These are phyloP conservation scores for Polyodon spathula DNA, from an alignment of 2,113 vertebrate species.

Conservation along the genomic window DNA sequence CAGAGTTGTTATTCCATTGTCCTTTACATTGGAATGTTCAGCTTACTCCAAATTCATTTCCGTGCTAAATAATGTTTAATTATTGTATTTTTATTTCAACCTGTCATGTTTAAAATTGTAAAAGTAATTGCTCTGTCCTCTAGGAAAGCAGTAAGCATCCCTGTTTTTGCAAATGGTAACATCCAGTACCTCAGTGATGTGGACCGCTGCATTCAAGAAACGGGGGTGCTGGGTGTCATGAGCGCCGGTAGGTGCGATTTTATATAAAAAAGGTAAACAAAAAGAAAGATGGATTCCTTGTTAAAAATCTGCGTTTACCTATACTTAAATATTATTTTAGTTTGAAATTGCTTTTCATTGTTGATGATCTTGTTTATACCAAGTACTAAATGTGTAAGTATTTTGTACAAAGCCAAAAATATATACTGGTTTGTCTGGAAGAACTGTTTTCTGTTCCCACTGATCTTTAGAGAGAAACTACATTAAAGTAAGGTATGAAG, in stretches of 20 bases:
- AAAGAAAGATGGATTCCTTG: neutral
- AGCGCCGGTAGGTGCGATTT: conserved; percentile 68
- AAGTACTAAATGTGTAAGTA: too few species aligned
- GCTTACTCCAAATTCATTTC: too few species aligned
- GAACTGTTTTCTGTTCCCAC: too few species aligned
- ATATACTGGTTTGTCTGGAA: too few species aligned
- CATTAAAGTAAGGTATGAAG: too few species aligned
- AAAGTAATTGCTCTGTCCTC: neutral
- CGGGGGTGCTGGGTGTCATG: conserved; percentile 89
- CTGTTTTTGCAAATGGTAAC: conserved; percentile 94
- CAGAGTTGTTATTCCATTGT: too few species aligned
- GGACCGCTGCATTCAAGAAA: conserved; percentile 80
- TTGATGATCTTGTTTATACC: too few species aligned
- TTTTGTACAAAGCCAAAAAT: too few species aligned
- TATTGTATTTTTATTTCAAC: neutral
- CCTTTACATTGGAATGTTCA: too few species aligned
- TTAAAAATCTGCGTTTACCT: neutral
- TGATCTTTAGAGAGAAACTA: too few species aligned
- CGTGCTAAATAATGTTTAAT: neutral
- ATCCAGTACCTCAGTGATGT: conserved; percentile 86
- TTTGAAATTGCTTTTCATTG: too few species aligned
- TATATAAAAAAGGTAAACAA: neutral
- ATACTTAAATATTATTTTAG: too few species aligned
- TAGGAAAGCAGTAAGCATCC: conserved; percentile 83
- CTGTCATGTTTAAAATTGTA: neutral